These are phyloP conservation scores for Sus scrofa DNA, from an alignment of 2,113 vertebrate genomes.

Conservation along the genomic window DNA sequence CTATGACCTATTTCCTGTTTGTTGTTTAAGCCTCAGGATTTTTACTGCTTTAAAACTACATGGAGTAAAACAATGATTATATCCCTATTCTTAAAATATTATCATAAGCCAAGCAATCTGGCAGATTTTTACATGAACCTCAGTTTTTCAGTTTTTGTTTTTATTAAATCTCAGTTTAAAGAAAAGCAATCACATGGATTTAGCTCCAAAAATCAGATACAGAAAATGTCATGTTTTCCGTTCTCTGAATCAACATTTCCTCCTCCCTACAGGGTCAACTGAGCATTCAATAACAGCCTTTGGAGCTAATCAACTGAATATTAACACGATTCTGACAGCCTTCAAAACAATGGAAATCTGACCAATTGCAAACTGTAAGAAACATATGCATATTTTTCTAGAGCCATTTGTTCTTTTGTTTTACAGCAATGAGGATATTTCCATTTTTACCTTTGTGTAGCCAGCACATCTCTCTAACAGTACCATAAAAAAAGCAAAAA, in stretches of 20 bases:
- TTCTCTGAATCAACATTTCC: background rate
- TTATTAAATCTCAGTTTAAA: background rate
- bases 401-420: background rate
- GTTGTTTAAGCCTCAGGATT: background rate
- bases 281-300: background rate
- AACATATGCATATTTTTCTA: conserved; percentile 9
- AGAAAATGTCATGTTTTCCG: background rate
- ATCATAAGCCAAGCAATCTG: conserved; percentile 24
- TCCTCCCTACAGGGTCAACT: background rate
- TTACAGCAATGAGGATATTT: background rate
- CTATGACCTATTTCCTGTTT: background rate
- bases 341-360: background rate
- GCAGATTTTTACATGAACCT: background rate
- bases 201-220: background rate
- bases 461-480: background rate
- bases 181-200: background rate
- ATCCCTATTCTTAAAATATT: background rate
- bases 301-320: background rate
- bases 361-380: background rate
- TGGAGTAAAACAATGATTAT: conserved; percentile 24
- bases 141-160: background rate
- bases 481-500: background rate
- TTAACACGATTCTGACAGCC: background rate
- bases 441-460: background rate
- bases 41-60: conserved; percentile 24